These are phyloP conservation scores for Salarias fasciatus DNA, from an alignment of 2,797 vertebrate genomes.

Conservation along the genomic window DNA sequence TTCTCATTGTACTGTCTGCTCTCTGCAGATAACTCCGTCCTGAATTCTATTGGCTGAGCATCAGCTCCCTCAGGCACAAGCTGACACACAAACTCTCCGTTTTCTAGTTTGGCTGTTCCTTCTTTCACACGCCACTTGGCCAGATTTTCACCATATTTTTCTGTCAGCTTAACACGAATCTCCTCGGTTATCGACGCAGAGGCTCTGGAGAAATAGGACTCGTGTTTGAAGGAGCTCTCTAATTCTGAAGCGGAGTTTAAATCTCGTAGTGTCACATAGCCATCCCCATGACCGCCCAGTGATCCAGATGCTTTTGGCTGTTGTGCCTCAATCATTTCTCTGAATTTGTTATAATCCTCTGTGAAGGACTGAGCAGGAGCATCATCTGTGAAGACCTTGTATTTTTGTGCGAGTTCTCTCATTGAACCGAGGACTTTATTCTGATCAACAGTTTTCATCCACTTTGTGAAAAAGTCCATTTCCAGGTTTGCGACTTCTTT, in stretches of 20 bases:
- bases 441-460: background rate
- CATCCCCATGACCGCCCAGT: constrained; percentile 45
- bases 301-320: background rate
- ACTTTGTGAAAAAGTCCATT: background rate
- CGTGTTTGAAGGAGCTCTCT: constrained; percentile 51
- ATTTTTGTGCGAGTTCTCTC: rapidly evolving
- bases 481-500: rapidly evolving
- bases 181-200: constrained; percentile 9
- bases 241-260: constrained; percentile 28
- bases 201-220: constrained; percentile 37
- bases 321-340: background rate
- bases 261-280: constrained; percentile 14
- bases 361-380: background rate
- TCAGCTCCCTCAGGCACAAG: constrained; percentile 9
- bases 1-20: constrained; percentile 32
- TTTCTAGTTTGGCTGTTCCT: constrained; percentile 28
- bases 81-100: constrained; percentile 38
- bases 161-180: constrained; percentile 28
- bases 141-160: constrained; percentile 30
- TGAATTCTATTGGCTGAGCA: constrained; percentile 17
- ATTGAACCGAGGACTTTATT: background rate
- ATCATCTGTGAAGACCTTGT: background rate
- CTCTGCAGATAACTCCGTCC: constrained; percentile 16
- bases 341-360: background rate
- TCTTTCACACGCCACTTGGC: constrained; percentile 17